Conservation (phyloP, 2,888 invertebrate species). For the Parnassius glacialis region DNA sequence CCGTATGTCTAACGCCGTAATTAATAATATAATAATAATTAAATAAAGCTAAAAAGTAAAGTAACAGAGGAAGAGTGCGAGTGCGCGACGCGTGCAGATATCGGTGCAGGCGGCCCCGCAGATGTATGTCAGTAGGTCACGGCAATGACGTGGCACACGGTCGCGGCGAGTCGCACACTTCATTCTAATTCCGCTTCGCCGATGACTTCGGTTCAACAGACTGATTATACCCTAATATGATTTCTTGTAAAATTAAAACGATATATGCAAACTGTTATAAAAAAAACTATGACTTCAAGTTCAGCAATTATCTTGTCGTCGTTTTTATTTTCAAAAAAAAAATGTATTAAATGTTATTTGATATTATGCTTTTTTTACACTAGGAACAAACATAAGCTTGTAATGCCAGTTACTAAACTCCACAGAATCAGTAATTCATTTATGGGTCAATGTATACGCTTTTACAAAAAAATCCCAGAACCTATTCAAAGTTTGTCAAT, state of each 20-base stretch:
- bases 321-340: too few species aligned
- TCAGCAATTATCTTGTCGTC: too few species aligned
- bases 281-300: not conserved
- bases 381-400: too few species aligned
- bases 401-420: too few species aligned
- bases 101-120: constrained; percentile 81
- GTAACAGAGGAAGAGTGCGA: constrained; percentile 31
- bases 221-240: constrained; percentile 47
- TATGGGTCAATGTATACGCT: too few species aligned
- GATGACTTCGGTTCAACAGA: constrained; percentile 56
- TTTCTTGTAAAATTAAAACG: constrained; percentile 36
- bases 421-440: too few species aligned
- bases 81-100: constrained; percentile 65
- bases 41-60: constrained; percentile 17
- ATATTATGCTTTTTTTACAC: too few species aligned
- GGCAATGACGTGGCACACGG: constrained; percentile 81
- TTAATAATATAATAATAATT: too few species aligned
- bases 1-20: too few species aligned
- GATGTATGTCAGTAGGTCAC: constrained; percentile 87
- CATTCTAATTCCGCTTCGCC: constrained; percentile 80
- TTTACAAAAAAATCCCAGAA: too few species aligned
- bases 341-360: too few species aligned
- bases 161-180: constrained; percentile 74
- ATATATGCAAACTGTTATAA: not conserved
- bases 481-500: too few species aligned